Conservation (phyloP, 2,888 invertebrate species). For the Cerceris rybyensis region DNA sequence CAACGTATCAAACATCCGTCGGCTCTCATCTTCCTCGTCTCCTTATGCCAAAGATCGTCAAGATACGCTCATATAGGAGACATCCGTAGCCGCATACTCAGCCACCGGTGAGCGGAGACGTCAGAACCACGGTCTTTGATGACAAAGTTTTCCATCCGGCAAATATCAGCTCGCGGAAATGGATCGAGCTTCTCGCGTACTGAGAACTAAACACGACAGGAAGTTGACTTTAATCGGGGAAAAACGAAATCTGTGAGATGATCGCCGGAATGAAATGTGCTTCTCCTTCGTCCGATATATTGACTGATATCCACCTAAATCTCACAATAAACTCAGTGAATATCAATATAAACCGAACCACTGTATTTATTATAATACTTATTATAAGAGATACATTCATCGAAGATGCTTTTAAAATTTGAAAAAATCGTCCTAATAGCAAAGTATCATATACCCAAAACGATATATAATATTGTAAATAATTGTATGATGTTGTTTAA, state of each 20-base stretch:
- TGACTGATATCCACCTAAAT: background rate
- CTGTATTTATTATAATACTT: too few relatives aligned
- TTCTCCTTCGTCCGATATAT: background rate
- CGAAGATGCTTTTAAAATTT: too few relatives aligned
- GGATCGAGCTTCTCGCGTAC: constrained; percentile 62
- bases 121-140: constrained; percentile 65
- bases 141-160: constrained; percentile 72
- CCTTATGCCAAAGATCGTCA: constrained; percentile 60
- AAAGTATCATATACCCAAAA: too few relatives aligned
- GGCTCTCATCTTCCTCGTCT: constrained; percentile 71
- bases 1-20: constrained; percentile 78
- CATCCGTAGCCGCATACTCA: constrained; percentile 51
- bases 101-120: constrained; percentile 50
- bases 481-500: too few relatives aligned
- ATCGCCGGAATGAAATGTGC: constrained; percentile 13
- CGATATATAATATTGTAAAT: too few relatives aligned
- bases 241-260: constrained; percentile 44
- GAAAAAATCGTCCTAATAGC: too few relatives aligned
- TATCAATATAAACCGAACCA: background rate
- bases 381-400: too few relatives aligned
- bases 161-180: constrained; percentile 71
- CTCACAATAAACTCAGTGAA: background rate
- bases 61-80: constrained; percentile 57
- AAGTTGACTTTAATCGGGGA: constrained; percentile 63
- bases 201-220: constrained; percentile 43